Evolutionary conservation across 2,797 vertebrate genomes (phyloP).

Genomic region (Danio jaintianensis): DNA sequence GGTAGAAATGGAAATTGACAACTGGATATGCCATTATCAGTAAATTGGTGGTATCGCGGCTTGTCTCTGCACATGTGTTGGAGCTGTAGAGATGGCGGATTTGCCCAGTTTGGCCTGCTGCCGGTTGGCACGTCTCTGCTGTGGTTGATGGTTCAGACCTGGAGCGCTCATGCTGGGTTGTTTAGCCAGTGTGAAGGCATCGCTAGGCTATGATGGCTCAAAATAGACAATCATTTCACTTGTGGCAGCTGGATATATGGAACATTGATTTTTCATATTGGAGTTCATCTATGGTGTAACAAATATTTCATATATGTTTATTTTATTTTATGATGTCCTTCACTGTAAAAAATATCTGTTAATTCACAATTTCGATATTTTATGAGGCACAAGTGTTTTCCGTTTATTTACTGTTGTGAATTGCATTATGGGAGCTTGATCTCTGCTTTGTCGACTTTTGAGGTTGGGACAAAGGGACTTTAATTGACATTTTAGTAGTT

Average conservation of each 20-base stretch:
- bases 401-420: too few relatives aligned
- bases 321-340: too few relatives aligned
- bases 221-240: background rate
- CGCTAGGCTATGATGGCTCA: constrained; percentile 3
- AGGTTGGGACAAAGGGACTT: too few relatives aligned
- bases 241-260: background rate
- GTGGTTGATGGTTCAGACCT: constrained; percentile 40
- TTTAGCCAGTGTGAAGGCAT: constrained; percentile 44
- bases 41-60: background rate
- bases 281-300: too few relatives aligned
- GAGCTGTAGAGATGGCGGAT: constrained; percentile 3
- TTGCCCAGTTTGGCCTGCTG: constrained; percentile 39
- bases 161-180: constrained; percentile 32
- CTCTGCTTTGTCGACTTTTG: too few relatives aligned
- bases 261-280: too few relatives aligned
- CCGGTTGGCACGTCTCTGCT: constrained; percentile 39
- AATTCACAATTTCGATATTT: too few relatives aligned
- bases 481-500: too few relatives aligned
- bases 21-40: constrained; percentile 19
- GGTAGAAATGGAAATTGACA: constrained; percentile 32
- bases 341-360: too few relatives aligned
- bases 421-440: too few relatives aligned
- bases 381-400: too few relatives aligned
- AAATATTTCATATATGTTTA: too few relatives aligned
- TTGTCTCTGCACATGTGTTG: constrained; percentile 25